Percentiles rank a stretch among this genome's conserved stretches.
Evolutionary conservation across 1,140 invertebrate genomes (phyloP).

Genomic region (Apis dorsata): DNA sequence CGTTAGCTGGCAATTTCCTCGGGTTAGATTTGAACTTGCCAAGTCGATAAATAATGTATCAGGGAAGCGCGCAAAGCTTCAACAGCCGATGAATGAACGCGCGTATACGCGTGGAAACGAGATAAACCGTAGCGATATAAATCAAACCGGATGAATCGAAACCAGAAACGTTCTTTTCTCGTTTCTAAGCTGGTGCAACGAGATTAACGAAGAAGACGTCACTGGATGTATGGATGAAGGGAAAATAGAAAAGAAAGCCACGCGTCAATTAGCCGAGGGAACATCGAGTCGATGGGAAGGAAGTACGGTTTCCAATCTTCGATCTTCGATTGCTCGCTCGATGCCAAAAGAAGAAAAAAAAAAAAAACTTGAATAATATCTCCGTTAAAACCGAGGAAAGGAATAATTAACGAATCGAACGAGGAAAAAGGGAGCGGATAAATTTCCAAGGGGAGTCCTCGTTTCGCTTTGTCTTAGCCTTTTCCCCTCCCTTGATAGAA

Average conservation of each 20-base stretch:
- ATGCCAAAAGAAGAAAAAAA: neutral
- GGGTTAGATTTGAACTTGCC: constrained; percentile 33
- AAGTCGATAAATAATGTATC: constrained; percentile 63
- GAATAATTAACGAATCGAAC: constrained; percentile 13
- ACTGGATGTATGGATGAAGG: neutral
- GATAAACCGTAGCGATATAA: constrained; percentile 62
- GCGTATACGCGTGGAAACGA: constrained; percentile 44
- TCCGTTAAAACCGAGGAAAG: neutral
- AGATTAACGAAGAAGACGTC: constrained; percentile 7
- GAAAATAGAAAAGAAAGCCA: neutral
- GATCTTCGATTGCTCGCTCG: neutral
- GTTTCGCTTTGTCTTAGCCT: constrained; percentile 7
- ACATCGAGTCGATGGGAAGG: neutral
- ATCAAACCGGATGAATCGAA: constrained; percentile 54
- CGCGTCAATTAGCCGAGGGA: constrained; percentile 2
- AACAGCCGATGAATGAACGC: constrained; percentile 48
- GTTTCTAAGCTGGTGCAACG: constrained; percentile 21
- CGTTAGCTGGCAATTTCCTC: constrained; percentile 28
- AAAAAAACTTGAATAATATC: constrained; percentile 8
- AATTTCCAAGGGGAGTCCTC: constrained; percentile 8
- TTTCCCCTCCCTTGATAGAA: neutral
- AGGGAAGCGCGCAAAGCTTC: constrained; percentile 49
- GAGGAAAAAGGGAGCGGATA: neutral
- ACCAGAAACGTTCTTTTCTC: constrained; percentile 47
- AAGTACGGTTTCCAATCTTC: constrained; percentile 6